phyloP scores from a whole-genome alignment of 1,140 invertebrate species.

The Augochlora pura region DNA sequence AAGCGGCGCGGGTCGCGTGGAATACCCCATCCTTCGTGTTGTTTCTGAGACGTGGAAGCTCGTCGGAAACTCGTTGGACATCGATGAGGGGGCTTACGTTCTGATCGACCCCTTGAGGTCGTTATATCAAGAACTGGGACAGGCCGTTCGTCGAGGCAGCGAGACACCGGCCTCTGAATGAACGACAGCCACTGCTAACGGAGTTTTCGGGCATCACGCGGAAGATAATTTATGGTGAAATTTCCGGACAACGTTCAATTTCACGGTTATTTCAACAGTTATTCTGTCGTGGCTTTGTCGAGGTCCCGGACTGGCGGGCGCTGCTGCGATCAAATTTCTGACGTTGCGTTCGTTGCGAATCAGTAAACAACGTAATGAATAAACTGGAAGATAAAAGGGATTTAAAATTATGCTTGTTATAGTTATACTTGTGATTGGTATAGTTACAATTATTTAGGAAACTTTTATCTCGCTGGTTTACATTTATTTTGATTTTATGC shows the following conservation, averaged over 20 bases:
- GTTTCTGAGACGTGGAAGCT: conserved; percentile 36
- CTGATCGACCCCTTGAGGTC: conserved; percentile 43
- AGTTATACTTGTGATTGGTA: too few species aligned
- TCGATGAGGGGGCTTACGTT: conserved; percentile 21
- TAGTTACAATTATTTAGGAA: too few species aligned
- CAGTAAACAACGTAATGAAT: too few species aligned
- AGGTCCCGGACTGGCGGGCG: not conserved
- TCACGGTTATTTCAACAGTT: not conserved
- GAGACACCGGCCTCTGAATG: not conserved
- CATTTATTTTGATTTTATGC: too few species aligned
- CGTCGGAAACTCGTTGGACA: conserved; percentile 36
- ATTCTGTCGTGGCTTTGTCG: not conserved
- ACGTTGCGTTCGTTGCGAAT: too few species aligned
- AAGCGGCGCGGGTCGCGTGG: conserved; percentile 20
- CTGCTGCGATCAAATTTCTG: too few species aligned
- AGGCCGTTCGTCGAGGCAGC: not conserved
- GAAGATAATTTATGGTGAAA: not conserved
- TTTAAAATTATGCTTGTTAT: too few species aligned
- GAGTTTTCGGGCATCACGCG: not conserved
- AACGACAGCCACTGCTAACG: not conserved
- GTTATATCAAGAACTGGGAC: conserved; percentile 41
- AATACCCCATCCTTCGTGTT: conserved; percentile 17
- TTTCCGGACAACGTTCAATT: not conserved
- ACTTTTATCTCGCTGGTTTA: too few species aligned
- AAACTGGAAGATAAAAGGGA: too few species aligned